phyloP scores from a whole-genome alignment of 2,797 vertebrate species.

The Pseudocheirus occidentalis region DNA sequence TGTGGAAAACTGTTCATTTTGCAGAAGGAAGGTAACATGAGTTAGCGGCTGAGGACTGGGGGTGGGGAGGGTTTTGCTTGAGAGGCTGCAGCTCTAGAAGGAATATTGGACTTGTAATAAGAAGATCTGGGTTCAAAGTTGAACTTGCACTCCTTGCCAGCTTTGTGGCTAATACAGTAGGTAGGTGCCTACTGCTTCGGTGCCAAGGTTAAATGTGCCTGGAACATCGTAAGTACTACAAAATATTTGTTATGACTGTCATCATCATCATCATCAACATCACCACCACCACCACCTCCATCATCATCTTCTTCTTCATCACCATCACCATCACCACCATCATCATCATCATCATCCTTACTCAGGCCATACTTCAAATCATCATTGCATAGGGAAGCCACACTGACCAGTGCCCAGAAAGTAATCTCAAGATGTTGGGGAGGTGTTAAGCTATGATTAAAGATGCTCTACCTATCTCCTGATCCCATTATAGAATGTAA shows the following conservation, averaged over 20 bases:
- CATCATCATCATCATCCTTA: background rate
- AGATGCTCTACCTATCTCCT: background rate
- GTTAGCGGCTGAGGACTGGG: constrained; percentile 48
- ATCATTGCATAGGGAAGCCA: background rate
- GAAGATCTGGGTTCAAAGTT: background rate
- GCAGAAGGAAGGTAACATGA: constrained; percentile 42
- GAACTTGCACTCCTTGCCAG: background rate
- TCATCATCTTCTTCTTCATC: no score
- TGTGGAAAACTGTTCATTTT: constrained; percentile 66
- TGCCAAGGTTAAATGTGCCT: background rate
- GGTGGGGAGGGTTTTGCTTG: background rate
- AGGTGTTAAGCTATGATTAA: background rate
- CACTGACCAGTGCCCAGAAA: background rate
- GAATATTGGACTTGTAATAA: background rate
- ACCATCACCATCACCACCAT: no score
- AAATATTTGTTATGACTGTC: background rate
- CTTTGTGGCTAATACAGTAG: background rate
- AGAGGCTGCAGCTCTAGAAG: background rate
- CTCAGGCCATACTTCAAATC: background rate
- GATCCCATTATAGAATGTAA: background rate
- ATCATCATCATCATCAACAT: no score
- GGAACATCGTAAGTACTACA: background rate
- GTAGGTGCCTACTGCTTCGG: background rate
- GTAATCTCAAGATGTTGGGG: background rate
- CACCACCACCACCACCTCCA: no score